phyloP scores from a whole-genome alignment of 2,797 vertebrate genomes.

The Pygocentrus nattereri region DNA sequence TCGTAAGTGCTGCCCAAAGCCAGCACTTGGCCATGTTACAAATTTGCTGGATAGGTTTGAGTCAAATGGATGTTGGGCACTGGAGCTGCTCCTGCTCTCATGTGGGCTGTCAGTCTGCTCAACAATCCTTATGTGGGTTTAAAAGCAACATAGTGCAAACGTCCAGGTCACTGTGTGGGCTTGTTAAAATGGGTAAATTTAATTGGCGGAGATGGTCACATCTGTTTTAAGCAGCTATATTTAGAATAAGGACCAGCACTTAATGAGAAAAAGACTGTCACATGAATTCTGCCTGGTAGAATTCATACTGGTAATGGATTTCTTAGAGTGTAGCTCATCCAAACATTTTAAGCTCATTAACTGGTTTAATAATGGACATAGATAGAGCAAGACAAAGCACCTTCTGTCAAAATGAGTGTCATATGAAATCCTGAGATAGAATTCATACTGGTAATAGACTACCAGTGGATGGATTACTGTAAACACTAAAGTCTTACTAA shows the following conservation, averaged over 20 bases:
- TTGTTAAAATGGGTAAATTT: conserved; percentile 30
- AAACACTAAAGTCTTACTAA: too few species aligned
- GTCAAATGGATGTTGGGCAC: conserved; percentile 19
- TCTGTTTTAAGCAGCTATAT: conserved; percentile 3
- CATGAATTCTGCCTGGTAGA: not conserved
- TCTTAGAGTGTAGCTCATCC: not conserved
- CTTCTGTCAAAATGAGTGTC: too few species aligned
- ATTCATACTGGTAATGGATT: not conserved
- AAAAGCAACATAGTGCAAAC: conserved; percentile 49
- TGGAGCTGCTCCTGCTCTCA: conserved; percentile 14
- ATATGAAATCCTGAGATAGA: not conserved
- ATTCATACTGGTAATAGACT: not conserved
- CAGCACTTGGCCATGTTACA: conserved; percentile 36
- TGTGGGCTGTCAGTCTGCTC: conserved; percentile 36
- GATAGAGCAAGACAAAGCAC: not conserved
- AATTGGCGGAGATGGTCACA: not conserved
- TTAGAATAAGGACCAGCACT: not conserved
- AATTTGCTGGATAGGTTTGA: conserved; percentile 26
- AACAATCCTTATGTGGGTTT: conserved; percentile 51
- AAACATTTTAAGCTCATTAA: not conserved
- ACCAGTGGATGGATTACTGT: too few species aligned
- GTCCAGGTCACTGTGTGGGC: conserved; percentile 37
- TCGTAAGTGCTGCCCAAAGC: not conserved
- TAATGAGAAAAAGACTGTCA: not conserved
- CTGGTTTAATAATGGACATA: not conserved